Evolutionary conservation across 2,888 invertebrate genomes (phyloP).

Genomic region (Melinopterus prodromus): DNA sequence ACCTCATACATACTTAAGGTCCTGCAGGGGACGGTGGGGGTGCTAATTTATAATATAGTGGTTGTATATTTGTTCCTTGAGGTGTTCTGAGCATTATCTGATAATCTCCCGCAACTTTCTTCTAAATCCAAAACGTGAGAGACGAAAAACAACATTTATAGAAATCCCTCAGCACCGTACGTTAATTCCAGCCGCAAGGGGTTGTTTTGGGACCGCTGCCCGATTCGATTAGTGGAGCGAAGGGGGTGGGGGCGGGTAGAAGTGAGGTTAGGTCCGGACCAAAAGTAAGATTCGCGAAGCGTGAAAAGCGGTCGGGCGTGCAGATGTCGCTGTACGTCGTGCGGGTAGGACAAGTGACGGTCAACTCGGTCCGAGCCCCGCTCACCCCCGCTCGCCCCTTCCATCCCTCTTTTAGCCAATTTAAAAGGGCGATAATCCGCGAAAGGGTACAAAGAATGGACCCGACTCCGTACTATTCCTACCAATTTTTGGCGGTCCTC

Average conservation of each 20-base stretch:
- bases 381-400: not conserved
- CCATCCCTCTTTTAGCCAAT: not conserved
- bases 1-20: too few relatives aligned
- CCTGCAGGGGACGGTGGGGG: too few relatives aligned
- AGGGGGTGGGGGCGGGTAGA: slow-evolving; percentile 26
- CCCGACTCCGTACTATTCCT: not conserved
- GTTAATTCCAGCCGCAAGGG: not conserved
- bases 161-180: too few relatives aligned
- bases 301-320: not conserved
- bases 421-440: slow-evolving; percentile 4
- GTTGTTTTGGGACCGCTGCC: not conserved
- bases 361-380: not conserved
- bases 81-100: too few relatives aligned
- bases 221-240: slow-evolving; percentile 28
- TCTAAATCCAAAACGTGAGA: not conserved
- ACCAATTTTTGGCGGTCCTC: not conserved
- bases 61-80: too few relatives aligned
- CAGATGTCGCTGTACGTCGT: slow-evolving; percentile 4
- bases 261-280: slow-evolving; percentile 16
- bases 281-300: not conserved
- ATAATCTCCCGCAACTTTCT: too few relatives aligned
- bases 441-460: slow-evolving; percentile 4
- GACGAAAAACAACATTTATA: not conserved
- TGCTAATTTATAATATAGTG: too few relatives aligned
- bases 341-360: not conserved